phyloP scores from a whole-genome alignment of 2,797 vertebrate species.

The Gallinago solitaria region DNA sequence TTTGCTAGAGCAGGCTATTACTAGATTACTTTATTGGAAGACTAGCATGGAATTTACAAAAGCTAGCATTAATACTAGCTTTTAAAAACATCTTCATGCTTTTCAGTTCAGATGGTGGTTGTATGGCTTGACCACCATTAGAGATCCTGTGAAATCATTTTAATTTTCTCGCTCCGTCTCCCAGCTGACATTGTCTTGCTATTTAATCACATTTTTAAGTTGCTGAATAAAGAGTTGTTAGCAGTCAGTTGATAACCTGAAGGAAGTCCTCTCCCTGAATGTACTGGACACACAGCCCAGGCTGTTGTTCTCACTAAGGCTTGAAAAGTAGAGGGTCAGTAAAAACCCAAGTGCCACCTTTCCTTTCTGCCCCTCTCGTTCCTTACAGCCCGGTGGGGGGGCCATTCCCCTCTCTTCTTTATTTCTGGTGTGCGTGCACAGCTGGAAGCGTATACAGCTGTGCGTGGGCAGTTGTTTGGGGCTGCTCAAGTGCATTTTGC shows the following conservation, averaged over 20 bases:
- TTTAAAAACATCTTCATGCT: not conserved
- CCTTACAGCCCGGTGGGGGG: not conserved
- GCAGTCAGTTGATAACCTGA: not conserved
- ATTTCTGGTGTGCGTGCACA: too few relatives aligned
- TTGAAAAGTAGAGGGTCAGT: not conserved
- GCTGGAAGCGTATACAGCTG: not conserved
- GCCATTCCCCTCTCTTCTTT: not conserved
- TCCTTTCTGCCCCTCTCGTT: not conserved
- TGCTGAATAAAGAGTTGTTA: not conserved
- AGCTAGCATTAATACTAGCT: not conserved
- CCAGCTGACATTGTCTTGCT: not conserved
- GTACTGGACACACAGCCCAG: too few relatives aligned
- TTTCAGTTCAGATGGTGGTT: not conserved
- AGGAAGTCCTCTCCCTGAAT: not conserved
- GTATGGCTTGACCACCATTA: not conserved
- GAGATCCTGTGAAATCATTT: not conserved
- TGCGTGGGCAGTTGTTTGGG: not conserved
- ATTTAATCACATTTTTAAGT: not conserved
- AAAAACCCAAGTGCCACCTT: not conserved
- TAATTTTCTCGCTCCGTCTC: not conserved
- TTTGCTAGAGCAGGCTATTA: not conserved
- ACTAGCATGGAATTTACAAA: not conserved
- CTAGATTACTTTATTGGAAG: not conserved
- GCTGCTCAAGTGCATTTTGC: not conserved
- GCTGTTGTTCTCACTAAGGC: not conserved